Base-by-base conservation (phyloP, 2,888 invertebrate genomes). In the Netelia virgata region DNA sequence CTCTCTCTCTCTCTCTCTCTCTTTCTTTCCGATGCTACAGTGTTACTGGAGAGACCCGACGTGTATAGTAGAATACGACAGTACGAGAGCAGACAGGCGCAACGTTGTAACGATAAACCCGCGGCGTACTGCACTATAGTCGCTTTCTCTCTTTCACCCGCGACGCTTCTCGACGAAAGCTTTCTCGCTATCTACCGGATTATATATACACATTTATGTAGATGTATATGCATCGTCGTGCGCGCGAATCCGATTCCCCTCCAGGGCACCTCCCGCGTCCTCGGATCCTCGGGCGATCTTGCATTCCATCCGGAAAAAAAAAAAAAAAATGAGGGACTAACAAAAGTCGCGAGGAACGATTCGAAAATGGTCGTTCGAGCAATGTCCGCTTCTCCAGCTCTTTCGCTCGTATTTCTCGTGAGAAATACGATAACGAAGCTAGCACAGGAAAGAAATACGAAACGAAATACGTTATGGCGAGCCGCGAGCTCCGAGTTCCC, bases 41-140 rank as follows among this genome's bases (percentile, higher is more conserved):
- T 50, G 64, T 82, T 78, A 83, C 84, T 84, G 85, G 83, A 86
- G 81, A 74, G 73, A 83, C 64, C 66, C 47, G 79, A 57, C 82
- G 73, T 63, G 55, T 68, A 70, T 59, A 82, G 78, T 16, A 14
- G 14, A 53, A 53, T n/a, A 16, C 53, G 14, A 14, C 18, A 57
- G 47, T 47, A 47, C 47, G 14, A 47, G 47, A 47, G 11, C 47
- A 57, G 57, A 18, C 83, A 83, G 76, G 85, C 85, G 85, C 86
- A 87, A 87, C 83, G 78, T 82, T 78, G 73, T 69, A 72, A 64
- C 82, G 84, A 86, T 86, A 86, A 83, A 74, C 23, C 57, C 70
- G 20, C 63, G 79, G 73, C 66, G 69, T 74, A 53, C 68, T 80
- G 79, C 72, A 83, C 75, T 63, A 64, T 83, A 76, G 61, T 75